These are phyloP conservation scores for Crossaster papposus DNA, from an alignment of 53 echinoderm and acorn worm species.

Conservation along the genomic window DNA sequence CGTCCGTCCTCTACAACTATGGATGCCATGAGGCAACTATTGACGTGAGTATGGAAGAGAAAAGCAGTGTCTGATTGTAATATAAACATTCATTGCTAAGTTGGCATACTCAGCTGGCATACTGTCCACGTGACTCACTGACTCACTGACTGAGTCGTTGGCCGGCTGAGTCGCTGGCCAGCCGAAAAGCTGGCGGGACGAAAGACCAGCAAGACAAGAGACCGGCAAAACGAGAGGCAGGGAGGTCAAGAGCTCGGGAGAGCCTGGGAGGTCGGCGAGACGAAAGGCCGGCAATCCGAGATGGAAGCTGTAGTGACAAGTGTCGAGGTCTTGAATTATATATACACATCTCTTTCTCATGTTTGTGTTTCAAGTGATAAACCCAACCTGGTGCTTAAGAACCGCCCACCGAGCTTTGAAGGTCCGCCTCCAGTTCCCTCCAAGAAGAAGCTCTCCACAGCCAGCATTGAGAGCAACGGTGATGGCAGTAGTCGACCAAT, in stretches of 20 bases:
- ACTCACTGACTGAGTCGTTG: no score
- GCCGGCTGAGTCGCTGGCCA: no score
- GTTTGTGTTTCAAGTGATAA: constrained; percentile 60
- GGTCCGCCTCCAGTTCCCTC: constrained; percentile 66
- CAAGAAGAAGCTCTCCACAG: constrained; percentile 62
- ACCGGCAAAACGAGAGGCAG: no score
- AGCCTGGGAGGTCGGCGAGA: no score
- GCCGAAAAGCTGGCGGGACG: no score
- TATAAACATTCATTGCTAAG: no score
- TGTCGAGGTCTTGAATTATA: neutral
- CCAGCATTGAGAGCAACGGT: constrained; percentile 65
- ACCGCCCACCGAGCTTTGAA: constrained; percentile 68
- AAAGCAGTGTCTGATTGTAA: neutral
- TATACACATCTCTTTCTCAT: neutral
- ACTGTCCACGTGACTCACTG: no score
- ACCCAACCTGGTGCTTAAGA: constrained; percentile 75
- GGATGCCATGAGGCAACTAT: constrained; percentile 76
- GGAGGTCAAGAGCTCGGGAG: no score
- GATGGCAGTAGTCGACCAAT: constrained; percentile 51
- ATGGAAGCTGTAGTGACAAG: no score
- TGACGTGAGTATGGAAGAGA: constrained; percentile 19
- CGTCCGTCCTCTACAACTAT: constrained; percentile 76
- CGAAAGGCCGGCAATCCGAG: no score
- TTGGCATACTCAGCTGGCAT: no score
- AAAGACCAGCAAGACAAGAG: no score